Percentiles rank a stretch among this genome's conserved stretches.
Evolutionary conservation across 1,140 invertebrate species (phyloP).

Genomic region (Colletes latitarsis): DNA sequence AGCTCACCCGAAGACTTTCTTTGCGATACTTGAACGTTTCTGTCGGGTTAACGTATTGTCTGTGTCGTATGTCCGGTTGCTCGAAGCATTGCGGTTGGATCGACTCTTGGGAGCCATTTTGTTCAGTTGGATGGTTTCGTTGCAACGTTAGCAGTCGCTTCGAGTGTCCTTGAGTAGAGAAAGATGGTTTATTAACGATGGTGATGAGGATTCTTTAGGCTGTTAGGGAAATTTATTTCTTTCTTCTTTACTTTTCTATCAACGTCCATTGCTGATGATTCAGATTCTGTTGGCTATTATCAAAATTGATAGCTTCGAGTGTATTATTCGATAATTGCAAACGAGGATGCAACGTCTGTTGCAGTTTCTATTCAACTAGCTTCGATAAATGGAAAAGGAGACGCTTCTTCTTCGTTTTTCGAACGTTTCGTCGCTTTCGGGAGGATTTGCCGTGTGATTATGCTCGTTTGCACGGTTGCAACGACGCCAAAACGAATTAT

Average conservation of each 20-base stretch:
- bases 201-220: too few species aligned
- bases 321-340: not conserved
- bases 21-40: slow-evolving; percentile 56
- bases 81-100: not conserved
- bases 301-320: not conserved
- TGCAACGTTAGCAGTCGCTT: not conserved
- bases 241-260: too few species aligned
- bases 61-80: too few species aligned
- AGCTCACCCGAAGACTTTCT: slow-evolving; percentile 66
- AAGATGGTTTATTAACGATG: not conserved
- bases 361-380: not conserved
- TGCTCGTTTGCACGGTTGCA: not conserved
- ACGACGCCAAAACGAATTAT: slow-evolving; percentile 55
- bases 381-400: not conserved
- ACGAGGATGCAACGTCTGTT: not conserved
- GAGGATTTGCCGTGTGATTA: not conserved
- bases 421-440: not conserved
- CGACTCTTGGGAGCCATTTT: not conserved
- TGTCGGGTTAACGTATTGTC: not conserved
- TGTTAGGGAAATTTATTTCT: too few species aligned
- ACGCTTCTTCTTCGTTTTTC: not conserved
- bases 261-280: not conserved
- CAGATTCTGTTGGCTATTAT: not conserved
- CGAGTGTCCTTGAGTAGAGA: not conserved
- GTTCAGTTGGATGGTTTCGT: too few species aligned